Evolutionary conservation across 2,113 vertebrate genomes (phyloP).

Genomic region (Pteropus alecto): DNA sequence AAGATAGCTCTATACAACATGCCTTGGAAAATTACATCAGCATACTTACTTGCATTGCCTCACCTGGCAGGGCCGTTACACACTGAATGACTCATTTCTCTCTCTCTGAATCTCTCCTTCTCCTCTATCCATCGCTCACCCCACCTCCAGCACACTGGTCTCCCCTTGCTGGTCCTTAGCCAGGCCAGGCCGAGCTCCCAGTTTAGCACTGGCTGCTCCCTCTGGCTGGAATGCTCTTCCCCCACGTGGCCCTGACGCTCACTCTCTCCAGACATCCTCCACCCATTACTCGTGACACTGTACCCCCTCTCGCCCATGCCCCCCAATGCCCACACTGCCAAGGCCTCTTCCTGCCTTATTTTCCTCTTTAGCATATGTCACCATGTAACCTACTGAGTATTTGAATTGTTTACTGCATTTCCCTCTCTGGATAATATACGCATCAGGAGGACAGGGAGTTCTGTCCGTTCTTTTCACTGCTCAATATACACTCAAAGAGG

Average conservation of each 20-base stretch:
- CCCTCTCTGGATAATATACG: background rate
- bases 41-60: background rate
- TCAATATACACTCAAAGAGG: background rate
- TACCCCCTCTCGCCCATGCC: no score
- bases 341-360: background rate
- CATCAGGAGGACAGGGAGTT: background rate
- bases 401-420: background rate
- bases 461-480: background rate
- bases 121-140: background rate
- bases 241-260: fast-evolving
- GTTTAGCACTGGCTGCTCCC: background rate
- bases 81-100: background rate
- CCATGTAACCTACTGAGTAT: background rate
- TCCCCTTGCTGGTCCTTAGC: background rate
- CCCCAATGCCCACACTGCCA: background rate
- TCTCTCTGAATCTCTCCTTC: background rate
- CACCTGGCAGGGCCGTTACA: background rate
- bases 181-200: background rate
- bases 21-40: background rate
- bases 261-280: background rate
- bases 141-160: no score
- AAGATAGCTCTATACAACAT: background rate
- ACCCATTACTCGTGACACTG: no score
- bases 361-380: background rate
- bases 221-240: background rate